These are phyloP conservation scores for Struthidea cinerea DNA, from an alignment of 2,113 vertebrate species.

Conservation along the genomic window DNA sequence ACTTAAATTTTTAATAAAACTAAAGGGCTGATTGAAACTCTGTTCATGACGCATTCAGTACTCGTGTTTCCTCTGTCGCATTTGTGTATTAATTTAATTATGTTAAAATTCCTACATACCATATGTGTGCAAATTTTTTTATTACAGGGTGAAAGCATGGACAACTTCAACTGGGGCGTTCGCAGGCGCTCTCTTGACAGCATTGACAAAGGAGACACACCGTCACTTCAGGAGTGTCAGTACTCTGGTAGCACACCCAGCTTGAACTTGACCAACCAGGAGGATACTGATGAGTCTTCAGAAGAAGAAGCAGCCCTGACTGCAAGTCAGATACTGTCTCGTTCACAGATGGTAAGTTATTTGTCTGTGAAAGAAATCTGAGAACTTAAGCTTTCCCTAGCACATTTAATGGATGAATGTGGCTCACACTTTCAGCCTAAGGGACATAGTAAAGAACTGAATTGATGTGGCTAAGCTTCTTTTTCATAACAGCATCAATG, in stretches of 20 bases:
- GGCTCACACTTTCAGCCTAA: background rate
- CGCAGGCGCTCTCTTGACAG: constrained; percentile 95
- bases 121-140: background rate
- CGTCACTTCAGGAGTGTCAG: constrained; percentile 92
- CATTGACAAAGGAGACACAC: constrained; percentile 96
- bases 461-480: background rate
- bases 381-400: background rate
- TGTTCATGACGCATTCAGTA: constrained; percentile 44
- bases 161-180: constrained; percentile 99
- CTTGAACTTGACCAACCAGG: constrained; percentile 95
- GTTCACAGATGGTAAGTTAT: constrained; percentile 86
- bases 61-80: constrained; percentile 32
- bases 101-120: background rate
- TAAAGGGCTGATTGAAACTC: constrained; percentile 79
- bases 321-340: constrained; percentile 93
- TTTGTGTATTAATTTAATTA: background rate
- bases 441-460: background rate
- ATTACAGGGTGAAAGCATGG: constrained; percentile 95
- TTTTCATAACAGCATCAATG: background rate
- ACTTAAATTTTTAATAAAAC: constrained; percentile 51
- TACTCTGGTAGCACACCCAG: constrained; percentile 94
- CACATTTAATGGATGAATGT: background rate
- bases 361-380: background rate
- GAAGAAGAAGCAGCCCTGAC: constrained; percentile 97
- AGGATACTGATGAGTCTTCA: constrained; percentile 97